phyloP scores from a whole-genome alignment of 2,888 invertebrate species.

The Drepanosiphum platanoidis region DNA sequence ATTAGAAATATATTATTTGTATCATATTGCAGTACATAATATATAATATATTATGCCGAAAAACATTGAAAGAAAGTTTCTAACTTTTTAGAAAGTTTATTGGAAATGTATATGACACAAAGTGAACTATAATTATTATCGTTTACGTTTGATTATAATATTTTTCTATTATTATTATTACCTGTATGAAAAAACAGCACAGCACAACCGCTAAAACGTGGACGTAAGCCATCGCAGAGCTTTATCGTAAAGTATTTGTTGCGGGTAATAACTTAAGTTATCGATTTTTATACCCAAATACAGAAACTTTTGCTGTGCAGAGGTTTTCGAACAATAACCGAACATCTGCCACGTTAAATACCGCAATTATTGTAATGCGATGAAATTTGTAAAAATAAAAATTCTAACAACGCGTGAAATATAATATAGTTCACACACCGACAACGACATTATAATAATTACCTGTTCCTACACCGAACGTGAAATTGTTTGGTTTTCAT shows the following conservation, averaged over 20 bases:
- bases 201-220: conserved; percentile 18
- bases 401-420: neutral
- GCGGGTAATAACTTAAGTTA: neutral
- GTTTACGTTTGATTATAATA: too few relatives aligned
- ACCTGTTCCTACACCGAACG: neutral
- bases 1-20: too few relatives aligned
- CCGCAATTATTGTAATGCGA: conserved; percentile 1
- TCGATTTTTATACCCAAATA: conserved; percentile 3
- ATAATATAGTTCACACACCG: neutral
- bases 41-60: too few relatives aligned
- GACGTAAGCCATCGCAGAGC: conserved; percentile 20
- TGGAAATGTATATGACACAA: too few relatives aligned
- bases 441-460: neutral
- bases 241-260: neutral
- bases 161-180: too few relatives aligned
- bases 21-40: too few relatives aligned
- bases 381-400: neutral
- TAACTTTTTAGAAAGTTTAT: too few relatives aligned
- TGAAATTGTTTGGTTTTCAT: neutral
- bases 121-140: too few relatives aligned
- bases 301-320: too few relatives aligned
- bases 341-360: conserved; percentile 16
- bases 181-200: conserved; percentile 32
- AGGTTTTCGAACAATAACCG: neutral
- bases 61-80: too few relatives aligned